Evolutionary conservation across 2,797 vertebrate species (phyloP).

Genomic region (Tokudaia muenninki): DNA sequence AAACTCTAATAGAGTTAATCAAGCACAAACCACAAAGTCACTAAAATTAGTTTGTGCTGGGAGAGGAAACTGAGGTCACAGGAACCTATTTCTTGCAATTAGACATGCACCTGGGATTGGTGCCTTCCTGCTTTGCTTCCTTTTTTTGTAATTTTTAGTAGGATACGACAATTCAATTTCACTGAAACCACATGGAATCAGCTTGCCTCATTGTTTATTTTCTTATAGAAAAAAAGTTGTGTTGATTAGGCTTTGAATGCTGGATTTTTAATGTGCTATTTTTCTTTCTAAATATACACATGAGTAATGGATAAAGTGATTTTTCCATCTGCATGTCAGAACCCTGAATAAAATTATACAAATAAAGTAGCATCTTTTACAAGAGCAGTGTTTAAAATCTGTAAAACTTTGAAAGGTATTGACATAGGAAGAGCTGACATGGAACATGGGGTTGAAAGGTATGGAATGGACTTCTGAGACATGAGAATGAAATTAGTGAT

Average conservation of each 20-base stretch:
- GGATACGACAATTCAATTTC: not conserved
- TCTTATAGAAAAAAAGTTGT: not conserved
- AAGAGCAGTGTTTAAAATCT: not conserved
- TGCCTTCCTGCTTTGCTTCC: not conserved
- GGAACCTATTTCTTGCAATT: not conserved
- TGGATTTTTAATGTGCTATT: not conserved
- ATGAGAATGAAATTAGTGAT: not conserved
- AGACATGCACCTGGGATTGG: not conserved
- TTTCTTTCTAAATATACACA: not conserved
- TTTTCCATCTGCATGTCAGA: not conserved
- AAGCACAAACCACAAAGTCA: not conserved
- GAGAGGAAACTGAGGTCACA: not conserved
- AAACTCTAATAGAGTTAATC: not conserved
- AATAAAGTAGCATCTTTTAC: not conserved
- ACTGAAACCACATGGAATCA: not conserved
- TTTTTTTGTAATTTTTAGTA: not conserved
- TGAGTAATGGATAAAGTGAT: not conserved
- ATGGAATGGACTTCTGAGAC: not conserved
- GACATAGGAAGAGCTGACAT: fast-evolving
- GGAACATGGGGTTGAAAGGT: not conserved
- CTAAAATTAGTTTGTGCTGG: not conserved
- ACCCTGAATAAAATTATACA: not conserved
- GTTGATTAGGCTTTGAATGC: not conserved
- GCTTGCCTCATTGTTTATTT: not conserved
- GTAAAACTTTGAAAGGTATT: not conserved